Evolutionary conservation across 2,888 invertebrate genomes (phyloP), one percentile per base, ranked within the genome.

Genomic region (Ferrisia virgata): DNA sequence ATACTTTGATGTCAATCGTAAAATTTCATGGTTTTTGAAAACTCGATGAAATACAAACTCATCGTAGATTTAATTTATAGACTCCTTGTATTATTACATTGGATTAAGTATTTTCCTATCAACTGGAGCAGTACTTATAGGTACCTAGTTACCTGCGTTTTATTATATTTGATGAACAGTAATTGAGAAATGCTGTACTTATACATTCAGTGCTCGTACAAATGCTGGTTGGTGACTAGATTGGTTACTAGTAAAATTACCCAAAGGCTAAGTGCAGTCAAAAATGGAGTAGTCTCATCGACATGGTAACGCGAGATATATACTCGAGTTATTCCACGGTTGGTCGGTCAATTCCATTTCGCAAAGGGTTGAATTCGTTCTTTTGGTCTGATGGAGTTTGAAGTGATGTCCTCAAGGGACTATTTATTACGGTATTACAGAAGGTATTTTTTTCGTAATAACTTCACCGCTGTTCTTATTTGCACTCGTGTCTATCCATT

Each of bases 301-400:
- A 82, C 58, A 82, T 9, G 40, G 25, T 36, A 25, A 39, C 58
- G 69, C 82, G 36, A 25, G 39, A n/a, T 8, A 79, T 40, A 43
- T 69, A 82, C 82, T 82, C 28, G 64, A 58, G 36, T 82, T 82
- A 82, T 82, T 82, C 82, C 69, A 82, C 82, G 82, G 36, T 69
- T 82, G 69, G 82, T n/a, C 64, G 40, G 82, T 39, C 82, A 82
- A 82, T 82, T 82, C 69, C 36, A 82, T 82, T 82, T 82, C 82
- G 82, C 82, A 39, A 36, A 69, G 64, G 82, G 82, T 58, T 64
- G 39, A 39, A 82, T 53, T 47, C 53, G 58, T 33, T 79, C 40
- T 79, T 47, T 79, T 64, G 82, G 82, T 82, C 58, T 64, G 82
- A 69, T 69, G 82, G 69, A 82, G 36, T 82, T 82, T 82, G 36